Percentiles rank a stretch among this genome's conserved stretches.
Conservation (phyloP, 2,113 vertebrate species). For the Python bivittatus region DNA sequence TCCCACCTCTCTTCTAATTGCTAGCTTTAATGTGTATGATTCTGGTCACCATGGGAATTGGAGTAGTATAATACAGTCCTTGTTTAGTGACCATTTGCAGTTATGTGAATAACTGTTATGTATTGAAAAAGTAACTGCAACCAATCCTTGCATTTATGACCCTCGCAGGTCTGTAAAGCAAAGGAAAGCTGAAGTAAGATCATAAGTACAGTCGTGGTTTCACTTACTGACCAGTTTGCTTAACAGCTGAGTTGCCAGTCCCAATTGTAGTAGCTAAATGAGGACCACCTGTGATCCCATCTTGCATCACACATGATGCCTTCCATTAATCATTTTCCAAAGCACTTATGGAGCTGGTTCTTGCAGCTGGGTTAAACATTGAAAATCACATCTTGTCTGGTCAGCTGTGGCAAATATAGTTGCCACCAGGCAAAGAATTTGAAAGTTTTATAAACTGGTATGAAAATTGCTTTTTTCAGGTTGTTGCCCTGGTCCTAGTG, state of each 20-base stretch:
- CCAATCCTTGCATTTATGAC: not conserved
- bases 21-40: not conserved
- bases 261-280: not conserved
- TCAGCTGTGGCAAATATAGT: not conserved
- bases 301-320: not conserved
- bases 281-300: not conserved
- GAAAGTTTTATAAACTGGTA: not conserved
- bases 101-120: no score
- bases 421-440: not conserved
- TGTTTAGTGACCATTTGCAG: not conserved
- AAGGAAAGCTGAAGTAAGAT: not conserved
- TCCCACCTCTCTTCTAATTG: not conserved
- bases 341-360: not conserved
- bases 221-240: not conserved
- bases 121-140: not conserved
- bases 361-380: not conserved
- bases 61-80: not conserved
- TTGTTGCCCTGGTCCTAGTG: not conserved
- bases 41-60: not conserved
- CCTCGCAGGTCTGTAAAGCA: not conserved
- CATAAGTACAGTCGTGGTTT: not conserved
- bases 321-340: not conserved
- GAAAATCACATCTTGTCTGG: not conserved
- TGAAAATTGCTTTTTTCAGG: not conserved
- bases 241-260: not conserved